Evolutionary conservation across 2,888 invertebrate genomes (phyloP).

Genomic region (Mystacides longicornis): DNA sequence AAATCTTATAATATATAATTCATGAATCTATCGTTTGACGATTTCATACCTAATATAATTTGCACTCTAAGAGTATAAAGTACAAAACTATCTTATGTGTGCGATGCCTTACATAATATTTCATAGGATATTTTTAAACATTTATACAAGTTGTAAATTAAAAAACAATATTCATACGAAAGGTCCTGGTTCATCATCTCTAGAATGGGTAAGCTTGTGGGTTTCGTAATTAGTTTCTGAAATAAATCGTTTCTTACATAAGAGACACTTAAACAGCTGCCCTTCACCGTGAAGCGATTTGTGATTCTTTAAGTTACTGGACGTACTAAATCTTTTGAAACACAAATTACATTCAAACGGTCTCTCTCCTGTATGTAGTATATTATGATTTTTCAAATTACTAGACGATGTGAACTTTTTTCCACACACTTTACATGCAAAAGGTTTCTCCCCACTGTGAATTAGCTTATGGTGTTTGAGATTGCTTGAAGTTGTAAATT

Average conservation of each 20-base stretch:
- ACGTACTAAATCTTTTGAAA: slow-evolving; percentile 21
- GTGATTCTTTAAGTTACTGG: slow-evolving; percentile 15
- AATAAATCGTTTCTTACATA: neutral
- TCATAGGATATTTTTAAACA: no score
- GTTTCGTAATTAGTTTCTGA: neutral
- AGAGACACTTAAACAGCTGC: neutral
- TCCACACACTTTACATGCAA: neutral
- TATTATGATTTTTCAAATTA: neutral
- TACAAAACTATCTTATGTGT: no score
- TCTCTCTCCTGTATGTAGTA: slow-evolving; percentile 14
- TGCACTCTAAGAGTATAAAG: no score
- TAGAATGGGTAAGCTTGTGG: neutral
- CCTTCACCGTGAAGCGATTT: neutral
- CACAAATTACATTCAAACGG: slow-evolving; percentile 17
- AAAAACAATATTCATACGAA: no score
- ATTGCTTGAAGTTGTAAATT: neutral
- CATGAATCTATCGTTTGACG: no score
- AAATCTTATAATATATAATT: no score
- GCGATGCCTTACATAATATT: no score
- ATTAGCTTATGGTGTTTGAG: neutral
- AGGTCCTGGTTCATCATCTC: no score
- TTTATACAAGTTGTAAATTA: no score
- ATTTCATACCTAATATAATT: no score
- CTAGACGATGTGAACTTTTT: neutral
- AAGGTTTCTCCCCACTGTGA: neutral